These are phyloP conservation scores for Diadophis punctatus DNA, from an alignment of 2,113 vertebrate genomes.

Conservation along the genomic window DNA sequence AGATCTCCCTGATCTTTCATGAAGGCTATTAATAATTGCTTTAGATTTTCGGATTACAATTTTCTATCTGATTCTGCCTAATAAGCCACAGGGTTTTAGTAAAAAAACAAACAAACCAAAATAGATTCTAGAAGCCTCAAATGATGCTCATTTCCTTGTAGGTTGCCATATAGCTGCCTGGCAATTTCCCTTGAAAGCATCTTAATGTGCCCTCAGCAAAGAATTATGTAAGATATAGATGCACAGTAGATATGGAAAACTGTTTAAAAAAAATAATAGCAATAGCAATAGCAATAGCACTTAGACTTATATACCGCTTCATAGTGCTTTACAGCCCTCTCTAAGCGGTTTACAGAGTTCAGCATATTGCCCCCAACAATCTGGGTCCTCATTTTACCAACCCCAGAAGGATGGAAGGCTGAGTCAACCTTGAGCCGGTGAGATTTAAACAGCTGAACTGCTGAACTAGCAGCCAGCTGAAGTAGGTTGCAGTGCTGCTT, in stretches of 20 bases:
- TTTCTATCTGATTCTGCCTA: neutral
- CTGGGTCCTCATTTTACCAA: too few relatives aligned
- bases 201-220: neutral
- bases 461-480: too few relatives aligned
- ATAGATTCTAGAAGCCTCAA: neutral
- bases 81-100: neutral
- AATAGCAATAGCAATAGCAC: too few relatives aligned
- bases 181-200: neutral
- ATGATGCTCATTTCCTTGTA: neutral
- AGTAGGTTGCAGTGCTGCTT: too few relatives aligned
- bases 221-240: neutral
- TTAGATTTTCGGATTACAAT: neutral
- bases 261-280: too few relatives aligned
- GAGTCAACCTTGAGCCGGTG: too few relatives aligned
- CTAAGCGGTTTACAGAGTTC: too few relatives aligned
- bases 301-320: too few relatives aligned
- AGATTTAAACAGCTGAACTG: too few relatives aligned
- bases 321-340: too few relatives aligned
- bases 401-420: too few relatives aligned
- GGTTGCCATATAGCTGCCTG: neutral
- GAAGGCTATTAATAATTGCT: neutral
- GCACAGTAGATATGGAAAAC: neutral
- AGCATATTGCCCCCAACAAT: too few relatives aligned
- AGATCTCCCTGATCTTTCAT: neutral
- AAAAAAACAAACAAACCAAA: neutral